phyloP scores from a whole-genome alignment of 2,797 vertebrate genomes.

The Cynodonichthys magdalenae region DNA sequence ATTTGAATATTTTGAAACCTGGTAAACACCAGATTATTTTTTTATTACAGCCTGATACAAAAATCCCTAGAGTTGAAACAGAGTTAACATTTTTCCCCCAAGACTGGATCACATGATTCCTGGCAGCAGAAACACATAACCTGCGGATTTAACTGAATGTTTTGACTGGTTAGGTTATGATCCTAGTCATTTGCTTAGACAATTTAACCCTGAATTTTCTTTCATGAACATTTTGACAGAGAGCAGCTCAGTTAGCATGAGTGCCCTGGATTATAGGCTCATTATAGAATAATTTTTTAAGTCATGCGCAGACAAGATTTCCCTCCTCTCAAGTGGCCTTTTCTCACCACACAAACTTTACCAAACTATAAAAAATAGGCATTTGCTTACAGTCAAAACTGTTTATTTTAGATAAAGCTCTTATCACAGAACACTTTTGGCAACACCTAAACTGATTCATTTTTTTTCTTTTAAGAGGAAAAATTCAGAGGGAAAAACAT shows the following conservation, averaged over 20 bases:
- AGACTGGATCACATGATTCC: neutral
- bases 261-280: neutral
- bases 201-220: neutral
- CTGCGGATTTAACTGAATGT: neutral
- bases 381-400: neutral
- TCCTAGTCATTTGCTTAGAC: neutral
- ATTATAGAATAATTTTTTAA: neutral
- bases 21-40: neutral
- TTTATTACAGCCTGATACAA: neutral
- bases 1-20: neutral
- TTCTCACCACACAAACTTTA: neutral
- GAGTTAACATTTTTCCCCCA: neutral
- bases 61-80: neutral
- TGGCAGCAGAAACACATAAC: neutral
- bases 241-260: slow-evolving; percentile 5
- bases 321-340: neutral
- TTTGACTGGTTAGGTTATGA: neutral
- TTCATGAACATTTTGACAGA: slow-evolving; percentile 3
- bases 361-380: too few relatives aligned
- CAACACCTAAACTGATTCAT: neutral
- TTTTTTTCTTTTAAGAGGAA: slow-evolving; percentile 4
- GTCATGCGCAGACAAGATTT: slow-evolving; percentile 5
- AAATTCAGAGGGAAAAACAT: slow-evolving; percentile 6
- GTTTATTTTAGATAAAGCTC: neutral
- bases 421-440: neutral